Conservation (phyloP, 2,797 vertebrate genomes). For the Falco naumanni region DNA sequence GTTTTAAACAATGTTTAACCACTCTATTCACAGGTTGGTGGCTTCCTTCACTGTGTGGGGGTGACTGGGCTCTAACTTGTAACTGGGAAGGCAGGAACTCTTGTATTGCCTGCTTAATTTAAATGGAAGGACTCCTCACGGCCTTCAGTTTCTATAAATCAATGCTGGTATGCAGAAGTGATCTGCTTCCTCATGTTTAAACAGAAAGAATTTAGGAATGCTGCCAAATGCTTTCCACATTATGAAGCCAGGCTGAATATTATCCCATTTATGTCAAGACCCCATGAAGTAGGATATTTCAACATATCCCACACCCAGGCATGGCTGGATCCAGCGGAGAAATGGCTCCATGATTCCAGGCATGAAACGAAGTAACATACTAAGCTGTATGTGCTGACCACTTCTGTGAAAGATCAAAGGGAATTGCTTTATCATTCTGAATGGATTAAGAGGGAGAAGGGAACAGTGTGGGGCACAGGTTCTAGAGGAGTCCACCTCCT, state of each 20-base stretch:
- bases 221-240: constrained; percentile 35
- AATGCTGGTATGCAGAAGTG: not conserved
- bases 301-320: not conserved
- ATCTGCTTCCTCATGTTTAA: constrained; percentile 24
- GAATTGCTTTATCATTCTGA: not conserved
- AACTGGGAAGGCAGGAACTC: not conserved
- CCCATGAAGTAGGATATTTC: not conserved
- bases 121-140: not conserved
- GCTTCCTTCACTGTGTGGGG: not conserved
- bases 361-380: not conserved
- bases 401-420: not conserved
- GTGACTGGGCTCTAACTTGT: not conserved
- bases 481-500: not conserved
- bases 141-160: not conserved
- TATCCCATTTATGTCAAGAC: not conserved
- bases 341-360: not conserved
- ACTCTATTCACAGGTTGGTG: not conserved
- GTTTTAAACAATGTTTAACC: not conserved
- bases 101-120: not conserved
- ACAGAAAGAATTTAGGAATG: not conserved
- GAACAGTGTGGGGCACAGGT: not conserved
- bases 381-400: not conserved
- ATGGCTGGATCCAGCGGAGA: not conserved
- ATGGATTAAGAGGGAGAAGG: not conserved
- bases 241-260: not conserved